A percentile compares a stretch with the other conserved stretches of the same genome.
phyloP scores from a whole-genome alignment of 2,888 invertebrate genomes.

The Agriopis marginaria region DNA sequence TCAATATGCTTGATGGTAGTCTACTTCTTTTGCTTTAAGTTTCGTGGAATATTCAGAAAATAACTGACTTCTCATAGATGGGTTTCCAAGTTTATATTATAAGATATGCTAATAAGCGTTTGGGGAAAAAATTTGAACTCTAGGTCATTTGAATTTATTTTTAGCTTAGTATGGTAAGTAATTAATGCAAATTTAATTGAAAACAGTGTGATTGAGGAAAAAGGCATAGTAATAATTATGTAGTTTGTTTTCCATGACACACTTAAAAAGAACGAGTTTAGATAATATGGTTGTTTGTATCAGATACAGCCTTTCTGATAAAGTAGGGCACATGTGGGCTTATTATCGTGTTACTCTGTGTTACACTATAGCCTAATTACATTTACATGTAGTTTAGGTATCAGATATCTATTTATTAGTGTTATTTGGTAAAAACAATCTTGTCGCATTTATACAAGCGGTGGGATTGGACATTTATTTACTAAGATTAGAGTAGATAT shows the following conservation, averaged over 20 bases:
- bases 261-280: constrained; percentile 71
- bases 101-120: too few species aligned
- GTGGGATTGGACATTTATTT: too few species aligned
- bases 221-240: constrained; percentile 2
- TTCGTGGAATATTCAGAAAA: too few species aligned
- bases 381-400: not conserved
- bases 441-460: too few species aligned
- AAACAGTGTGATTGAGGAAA: constrained; percentile 3
- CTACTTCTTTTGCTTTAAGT: too few species aligned
- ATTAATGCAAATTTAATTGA: not conserved
- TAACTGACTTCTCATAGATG: too few species aligned
- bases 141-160: not conserved
- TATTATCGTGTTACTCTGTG: constrained; percentile 15
- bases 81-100: too few species aligned
- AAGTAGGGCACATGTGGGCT: constrained; percentile 68
- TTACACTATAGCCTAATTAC: not conserved
- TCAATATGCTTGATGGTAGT: too few species aligned
- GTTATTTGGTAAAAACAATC: too few species aligned
- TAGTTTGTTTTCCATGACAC: constrained; percentile 77
- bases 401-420: too few species aligned
- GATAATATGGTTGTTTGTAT: constrained; percentile 53
- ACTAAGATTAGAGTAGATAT: too few species aligned
- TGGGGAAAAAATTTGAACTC: not conserved
- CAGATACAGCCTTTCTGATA: constrained; percentile 46
- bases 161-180: not conserved